A percentile compares a stretch with the other conserved stretches of the same genome.
These are phyloP conservation scores for Alligator mississippiensis DNA, from an alignment of 2,113 vertebrate species.

Conservation along the genomic window DNA sequence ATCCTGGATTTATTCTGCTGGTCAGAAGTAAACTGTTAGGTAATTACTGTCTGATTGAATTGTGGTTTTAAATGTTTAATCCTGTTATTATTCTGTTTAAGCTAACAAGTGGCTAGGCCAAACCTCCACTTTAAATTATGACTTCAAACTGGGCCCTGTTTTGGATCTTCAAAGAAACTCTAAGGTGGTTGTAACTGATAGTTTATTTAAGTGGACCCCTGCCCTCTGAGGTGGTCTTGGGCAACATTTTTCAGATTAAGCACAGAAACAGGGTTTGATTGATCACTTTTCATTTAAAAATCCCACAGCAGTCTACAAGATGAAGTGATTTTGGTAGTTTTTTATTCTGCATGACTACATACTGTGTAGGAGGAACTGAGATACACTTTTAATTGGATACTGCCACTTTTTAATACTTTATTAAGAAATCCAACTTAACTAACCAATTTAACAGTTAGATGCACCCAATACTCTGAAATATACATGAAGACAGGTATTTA, in stretches of 20 bases:
- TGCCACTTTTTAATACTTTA: background rate
- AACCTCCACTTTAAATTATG: background rate
- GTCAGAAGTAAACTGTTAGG: background rate
- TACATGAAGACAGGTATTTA: too few relatives aligned
- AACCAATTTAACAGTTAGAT: too few relatives aligned
- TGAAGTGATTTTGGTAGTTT: background rate
- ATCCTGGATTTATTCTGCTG: background rate
- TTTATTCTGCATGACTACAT: background rate
- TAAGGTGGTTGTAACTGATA: rapidly evolving
- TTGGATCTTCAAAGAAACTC: background rate
- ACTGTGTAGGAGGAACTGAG: background rate
- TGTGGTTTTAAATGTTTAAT: background rate
- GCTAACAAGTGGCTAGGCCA: background rate
- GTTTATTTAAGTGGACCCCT: background rate
- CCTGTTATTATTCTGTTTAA: background rate
- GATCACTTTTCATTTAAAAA: rapidly evolving
- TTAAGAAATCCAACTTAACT: too few relatives aligned
- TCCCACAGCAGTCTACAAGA: background rate
- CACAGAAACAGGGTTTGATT: rapidly evolving
- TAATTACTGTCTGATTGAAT: background rate
- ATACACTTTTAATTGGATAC: background rate
- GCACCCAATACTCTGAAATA: too few relatives aligned
- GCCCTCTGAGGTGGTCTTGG: rapidly evolving
- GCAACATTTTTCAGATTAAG: background rate
- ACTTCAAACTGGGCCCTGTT: background rate